Evolutionary conservation across 2,797 vertebrate genomes (phyloP), one percentile per base, ranked within the genome.

Genomic region (Pseudopleuronectes americanus): DNA sequence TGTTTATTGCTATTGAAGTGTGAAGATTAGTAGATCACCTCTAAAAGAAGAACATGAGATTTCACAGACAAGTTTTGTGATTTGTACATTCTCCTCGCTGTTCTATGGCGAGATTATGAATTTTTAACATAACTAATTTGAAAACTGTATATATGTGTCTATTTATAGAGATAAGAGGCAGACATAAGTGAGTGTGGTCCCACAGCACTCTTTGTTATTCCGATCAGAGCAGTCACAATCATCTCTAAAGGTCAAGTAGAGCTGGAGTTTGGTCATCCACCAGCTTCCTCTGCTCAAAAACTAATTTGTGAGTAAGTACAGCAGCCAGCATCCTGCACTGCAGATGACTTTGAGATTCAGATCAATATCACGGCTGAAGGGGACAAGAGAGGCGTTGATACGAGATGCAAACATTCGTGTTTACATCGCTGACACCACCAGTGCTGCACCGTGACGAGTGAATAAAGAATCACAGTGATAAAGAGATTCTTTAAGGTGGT

Each of bases 211-310:
- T 72, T 87, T 82, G 64, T 71, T 74, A 85, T 74, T 88, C 73
- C 75, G 74, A 79, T 76, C 76, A 82, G 63, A 28, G 56, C 21
- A 26, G 64, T 48, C 61, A 56, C 65, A 79, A 64, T 73, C 65
- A 57, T 77, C 79, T 83, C 60, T 66, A 83, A 89, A 89, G 86
- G 83, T 92, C 87, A 89, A 85, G 74, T 57, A 19, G 65, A 70
- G 77, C 76, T 23, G 23, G 47, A 66, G 56, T 21, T 71, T 62
- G n/a, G 63, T 75, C 65, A 43, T 76, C 84, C 74, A 66, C 14
- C 64, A 66, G 55, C 63, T 65, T 85, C 74, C 64, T 76, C 76
- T 69, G 76, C 64, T 82, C 68, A 71, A 76, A 48, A 87, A 68
- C 72, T 86, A n/a, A 84, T 86, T 74, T 77, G 64, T 82, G 56